A percentile compares a stretch with the other conserved stretches of the same genome.
Conservation (phyloP, 2,113 vertebrate genomes). For the Vidua macroura region DNA sequence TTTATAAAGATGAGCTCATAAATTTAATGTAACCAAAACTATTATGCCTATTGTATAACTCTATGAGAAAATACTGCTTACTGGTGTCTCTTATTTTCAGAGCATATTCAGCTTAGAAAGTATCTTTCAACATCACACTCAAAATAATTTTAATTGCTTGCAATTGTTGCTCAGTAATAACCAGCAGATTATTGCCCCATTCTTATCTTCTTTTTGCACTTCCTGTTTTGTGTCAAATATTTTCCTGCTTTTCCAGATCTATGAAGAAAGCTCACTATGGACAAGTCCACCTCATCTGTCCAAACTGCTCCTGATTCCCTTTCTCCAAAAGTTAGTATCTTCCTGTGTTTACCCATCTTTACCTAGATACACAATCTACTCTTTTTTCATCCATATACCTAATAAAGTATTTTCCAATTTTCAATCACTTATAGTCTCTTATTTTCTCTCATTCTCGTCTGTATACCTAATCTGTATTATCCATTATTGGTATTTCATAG, state of each 20-base stretch:
- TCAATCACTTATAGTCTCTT: not conserved
- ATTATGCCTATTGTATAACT: not conserved
- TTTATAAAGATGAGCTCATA: not conserved
- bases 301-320: not conserved
- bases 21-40: not conserved
- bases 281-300: not conserved
- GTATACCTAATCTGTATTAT: not conserved
- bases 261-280: rapidly evolving
- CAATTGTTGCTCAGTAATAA: not conserved
- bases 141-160: not conserved
- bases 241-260: not conserved
- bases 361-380: not conserved
- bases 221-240: not conserved
- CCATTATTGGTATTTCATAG: not conserved
- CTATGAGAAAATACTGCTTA: not conserved
- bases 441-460: not conserved
- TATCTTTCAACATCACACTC: not conserved
- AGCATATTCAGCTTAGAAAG: not conserved
- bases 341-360: not conserved
- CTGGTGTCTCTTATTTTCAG: not conserved
- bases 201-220: not conserved
- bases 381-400: not conserved
- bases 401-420: not conserved
- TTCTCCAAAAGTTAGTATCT: not conserved
- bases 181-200: not conserved